Evolutionary conservation across 2,888 invertebrate species (phyloP), one percentile per base, ranked within the genome.

Genomic region (Drosophila fungiperda): DNA sequence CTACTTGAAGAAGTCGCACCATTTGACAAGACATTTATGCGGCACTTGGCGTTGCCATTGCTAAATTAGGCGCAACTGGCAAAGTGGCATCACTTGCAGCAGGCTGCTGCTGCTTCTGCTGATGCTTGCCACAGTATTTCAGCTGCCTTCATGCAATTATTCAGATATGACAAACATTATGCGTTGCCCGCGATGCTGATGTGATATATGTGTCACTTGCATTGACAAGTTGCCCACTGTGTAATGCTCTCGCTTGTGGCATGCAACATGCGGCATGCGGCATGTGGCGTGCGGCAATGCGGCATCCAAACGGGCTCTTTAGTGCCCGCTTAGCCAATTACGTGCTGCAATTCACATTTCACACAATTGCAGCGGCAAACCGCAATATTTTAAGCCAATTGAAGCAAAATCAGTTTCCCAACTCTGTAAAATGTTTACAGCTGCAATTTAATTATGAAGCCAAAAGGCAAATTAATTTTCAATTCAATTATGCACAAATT

Each of bases 21-120:
- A 84, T 84, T 89, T 84, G 89, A 89, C 89, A 84, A 84, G 88
- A 85, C 85, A 88, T 89, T 85, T 85, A 85, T 85, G 90, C 73
- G 90, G 90, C 90, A 89, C 90, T 85, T 85, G 84, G 84, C 88
- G 86, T 89, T 82, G 83, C 86, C 74, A 66, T 75, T 76, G 86
- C 90, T 89, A 85, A 85, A 85, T 85, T 89, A 89, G 85, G 83
- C 85, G 68, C 90, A 87, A 88, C 86, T 73, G 83, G 74, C 73
- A 55, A 72, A 73, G 70, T 78, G 87, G 76, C 81, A 65, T 63
- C 64, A 55, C 57, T 59, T 23, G 64, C 79, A 61, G 53, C 59
- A 36, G 45, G 66, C 49, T 7, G 26, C 65, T 64, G 33, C 35
- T 36, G 66, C 49, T 7, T 26, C 72, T 64, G 33, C 35, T 36